Base-by-base conservation (phyloP, 2,888 invertebrate genomes). In the Cantharis nigra region DNA sequence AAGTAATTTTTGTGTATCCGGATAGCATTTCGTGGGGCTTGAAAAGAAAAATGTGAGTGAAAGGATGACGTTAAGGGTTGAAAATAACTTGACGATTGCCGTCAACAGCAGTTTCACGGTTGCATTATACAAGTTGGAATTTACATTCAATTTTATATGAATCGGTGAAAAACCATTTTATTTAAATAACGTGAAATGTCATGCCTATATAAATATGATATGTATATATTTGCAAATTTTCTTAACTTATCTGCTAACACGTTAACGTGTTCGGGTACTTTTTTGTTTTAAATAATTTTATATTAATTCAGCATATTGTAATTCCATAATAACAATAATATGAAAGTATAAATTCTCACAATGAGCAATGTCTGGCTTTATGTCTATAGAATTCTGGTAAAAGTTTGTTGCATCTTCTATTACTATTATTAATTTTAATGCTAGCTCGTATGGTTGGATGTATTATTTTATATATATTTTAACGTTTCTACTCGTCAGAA, bases 51-150 rank as follows among this genome's bases (percentile, higher is more conserved):
- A 78, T 82, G 82, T 77, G 74, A 49, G 67, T 79, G 72, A 77
- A 77, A 72, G 77, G 78, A 78, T 79, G 76, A 75, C 75, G 74
- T 78, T 72, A 72, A 69, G 65, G 80, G 70, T 74, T 63, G 74
- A 77, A 76, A 70, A 83, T 84, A 83, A 84, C 82, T 80, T 72
- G 82, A 83, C 82, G 83, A 82, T 82, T 80, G 72, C 79, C 80
- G 83, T 82, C 81, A 80, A 80, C 81, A 80, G 78, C 80, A 80
- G 80, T 80, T 81, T 80, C 79, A 80, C 78, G 78, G 73, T 73
- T 78, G 75, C 79, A 82, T 82, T 81, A 81, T 75, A 81, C 78
- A 26, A 71, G 71, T 71, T 23, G 20, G 63, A 49, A 49, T 70
- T 70, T 70, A 70, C 70, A 49, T 70, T 70, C 70, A 49, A 70